Conservation (phyloP, 2,797 vertebrate genomes). For the Percopsis omiscomaycus region DNA sequence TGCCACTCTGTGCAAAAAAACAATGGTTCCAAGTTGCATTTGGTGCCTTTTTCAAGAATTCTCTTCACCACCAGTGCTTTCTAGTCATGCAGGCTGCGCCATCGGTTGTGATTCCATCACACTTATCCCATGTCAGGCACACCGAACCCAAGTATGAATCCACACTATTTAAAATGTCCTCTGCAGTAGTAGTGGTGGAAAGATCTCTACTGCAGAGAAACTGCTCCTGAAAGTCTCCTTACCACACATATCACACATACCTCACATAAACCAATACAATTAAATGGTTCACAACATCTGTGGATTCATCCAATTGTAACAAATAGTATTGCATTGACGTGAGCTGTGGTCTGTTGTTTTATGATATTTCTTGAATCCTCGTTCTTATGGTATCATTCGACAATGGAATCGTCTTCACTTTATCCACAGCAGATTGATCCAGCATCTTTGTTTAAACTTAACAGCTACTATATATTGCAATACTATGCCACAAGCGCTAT, state of each 20-base stretch:
- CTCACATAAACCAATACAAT: background rate
- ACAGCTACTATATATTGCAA: too few relatives aligned
- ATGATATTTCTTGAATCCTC: slow-evolving; percentile 2
- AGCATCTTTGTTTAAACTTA: background rate
- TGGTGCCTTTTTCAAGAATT: slow-evolving; percentile 2
- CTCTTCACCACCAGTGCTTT: background rate
- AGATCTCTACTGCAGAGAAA: slow-evolving; percentile 3
- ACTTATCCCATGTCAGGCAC: background rate
- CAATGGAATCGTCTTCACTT: slow-evolving; percentile 4
- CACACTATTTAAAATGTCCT: slow-evolving; percentile 1
- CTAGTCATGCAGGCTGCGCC: background rate
- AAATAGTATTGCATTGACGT: background rate
- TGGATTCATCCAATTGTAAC: background rate
- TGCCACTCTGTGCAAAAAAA: slow-evolving; percentile 6
- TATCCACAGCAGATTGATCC: slow-evolving; percentile 1
- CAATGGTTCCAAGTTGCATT: slow-evolving; percentile 9
- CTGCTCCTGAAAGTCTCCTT: background rate
- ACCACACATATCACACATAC: slow-evolving; percentile 3
- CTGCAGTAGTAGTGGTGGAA: background rate
- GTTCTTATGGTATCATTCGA: background rate
- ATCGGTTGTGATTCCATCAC: slow-evolving; percentile 3
- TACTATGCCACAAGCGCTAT: too few relatives aligned
- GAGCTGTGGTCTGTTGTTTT: slow-evolving; percentile 7
- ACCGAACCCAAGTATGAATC: background rate
- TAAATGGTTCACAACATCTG: background rate